Conservation (phyloP, 1,140 invertebrate genomes). For the Onthophagus taurus region DNA sequence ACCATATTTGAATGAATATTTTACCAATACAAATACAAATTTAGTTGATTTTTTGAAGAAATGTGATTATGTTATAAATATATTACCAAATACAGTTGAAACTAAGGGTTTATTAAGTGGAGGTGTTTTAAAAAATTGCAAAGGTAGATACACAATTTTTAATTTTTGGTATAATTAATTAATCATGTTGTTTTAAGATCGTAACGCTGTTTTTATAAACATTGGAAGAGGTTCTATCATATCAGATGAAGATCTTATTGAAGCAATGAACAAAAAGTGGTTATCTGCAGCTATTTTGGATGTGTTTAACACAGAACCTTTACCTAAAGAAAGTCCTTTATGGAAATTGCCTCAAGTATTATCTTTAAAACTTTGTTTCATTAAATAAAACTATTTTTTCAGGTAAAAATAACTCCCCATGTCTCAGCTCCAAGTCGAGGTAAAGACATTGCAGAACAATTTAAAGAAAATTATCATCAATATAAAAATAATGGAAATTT, state of each 20-base stretch:
- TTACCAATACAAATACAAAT: slow-evolving; percentile 25
- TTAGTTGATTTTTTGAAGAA: slow-evolving; percentile 40
- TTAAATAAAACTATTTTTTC: slow-evolving; percentile 18
- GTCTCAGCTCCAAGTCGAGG: slow-evolving; percentile 39
- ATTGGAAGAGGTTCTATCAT: slow-evolving; percentile 49
- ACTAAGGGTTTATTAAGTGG: slow-evolving; percentile 44
- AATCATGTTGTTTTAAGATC: no score
- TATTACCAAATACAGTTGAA: slow-evolving; percentile 45
- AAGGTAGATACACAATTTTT: slow-evolving; percentile 18
- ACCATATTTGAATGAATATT: slow-evolving; percentile 28
- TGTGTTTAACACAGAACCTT: slow-evolving; percentile 49
- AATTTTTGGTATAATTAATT: no score
- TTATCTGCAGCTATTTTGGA: slow-evolving; percentile 49
- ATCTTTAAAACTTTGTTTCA: background rate
- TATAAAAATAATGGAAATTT: slow-evolving; percentile 25
- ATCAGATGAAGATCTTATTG: slow-evolving; percentile 42
- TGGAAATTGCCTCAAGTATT: slow-evolving; percentile 42
- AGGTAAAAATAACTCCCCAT: slow-evolving; percentile 49
- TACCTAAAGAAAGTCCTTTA: slow-evolving; percentile 40
- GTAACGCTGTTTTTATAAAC: slow-evolving; percentile 45
- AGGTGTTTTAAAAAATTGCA: slow-evolving; percentile 38
- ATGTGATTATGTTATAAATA: slow-evolving; percentile 49
- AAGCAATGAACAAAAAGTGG: slow-evolving; percentile 46
- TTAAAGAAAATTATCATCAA: slow-evolving; percentile 37
- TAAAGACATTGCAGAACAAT: slow-evolving; percentile 38